Evolutionary conservation across 2,888 invertebrate species (phyloP).

Genomic region (Leptinotarsa haldemani): DNA sequence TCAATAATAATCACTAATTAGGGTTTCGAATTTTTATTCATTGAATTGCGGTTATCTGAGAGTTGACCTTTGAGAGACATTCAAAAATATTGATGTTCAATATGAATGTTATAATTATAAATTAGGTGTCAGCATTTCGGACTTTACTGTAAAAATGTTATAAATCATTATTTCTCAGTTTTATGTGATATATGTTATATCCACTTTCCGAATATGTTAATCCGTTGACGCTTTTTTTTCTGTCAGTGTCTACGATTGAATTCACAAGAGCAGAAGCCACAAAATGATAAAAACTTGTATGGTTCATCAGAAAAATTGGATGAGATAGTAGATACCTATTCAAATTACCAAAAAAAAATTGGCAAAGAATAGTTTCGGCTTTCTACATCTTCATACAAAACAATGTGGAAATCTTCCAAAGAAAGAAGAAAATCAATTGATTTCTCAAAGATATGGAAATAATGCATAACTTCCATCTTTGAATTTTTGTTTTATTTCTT

Average conservation of each 20-base stretch:
- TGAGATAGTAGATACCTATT: no score
- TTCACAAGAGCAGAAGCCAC: background rate
- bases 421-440: no score
- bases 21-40: background rate
- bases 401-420: no score
- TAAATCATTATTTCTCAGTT: background rate
- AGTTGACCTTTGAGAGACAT: background rate
- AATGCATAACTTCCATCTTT: no score
- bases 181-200: background rate
- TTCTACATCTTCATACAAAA: no score
- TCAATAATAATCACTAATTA: no score
- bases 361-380: no score
- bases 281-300: no score
- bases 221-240: background rate
- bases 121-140: background rate
- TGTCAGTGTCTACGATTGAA: background rate
- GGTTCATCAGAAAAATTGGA: no score
- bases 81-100: conserved; percentile 17
- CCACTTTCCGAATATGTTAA: background rate
- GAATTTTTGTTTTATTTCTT: no score
- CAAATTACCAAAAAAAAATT: no score
- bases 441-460: no score
- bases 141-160: background rate
- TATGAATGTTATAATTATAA: conserved; percentile 18
- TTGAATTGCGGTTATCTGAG: background rate